These are phyloP conservation scores for Leptopterna dolabrata DNA, from an alignment of 2,888 invertebrate genomes.

Conservation along the genomic window DNA sequence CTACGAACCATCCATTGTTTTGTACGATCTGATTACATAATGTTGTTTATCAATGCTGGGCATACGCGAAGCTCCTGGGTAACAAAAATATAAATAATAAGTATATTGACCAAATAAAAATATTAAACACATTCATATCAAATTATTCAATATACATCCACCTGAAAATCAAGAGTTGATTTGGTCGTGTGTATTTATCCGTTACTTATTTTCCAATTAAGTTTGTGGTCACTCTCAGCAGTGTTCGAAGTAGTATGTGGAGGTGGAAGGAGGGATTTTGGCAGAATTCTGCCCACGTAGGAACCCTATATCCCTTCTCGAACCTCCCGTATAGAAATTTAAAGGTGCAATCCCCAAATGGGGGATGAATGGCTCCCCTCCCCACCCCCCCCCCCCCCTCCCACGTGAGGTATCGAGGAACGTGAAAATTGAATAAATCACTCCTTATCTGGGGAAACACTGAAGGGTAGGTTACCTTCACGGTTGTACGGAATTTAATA, in stretches of 20 bases:
- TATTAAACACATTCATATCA: too few species aligned
- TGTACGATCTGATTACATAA: too few species aligned
- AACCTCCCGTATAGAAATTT: neutral
- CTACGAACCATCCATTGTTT: too few species aligned
- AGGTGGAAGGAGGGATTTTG: neutral
- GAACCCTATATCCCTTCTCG: neutral
- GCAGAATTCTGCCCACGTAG: neutral
- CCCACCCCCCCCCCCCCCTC: neutral
- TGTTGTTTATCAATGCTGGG: too few species aligned
- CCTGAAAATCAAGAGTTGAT: neutral
- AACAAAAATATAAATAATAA: too few species aligned
- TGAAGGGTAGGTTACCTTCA: conserved; percentile 11
- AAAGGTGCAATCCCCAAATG: conserved; percentile 7
- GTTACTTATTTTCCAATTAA: neutral
- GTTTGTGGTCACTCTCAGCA: neutral
- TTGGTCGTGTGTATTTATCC: neutral
- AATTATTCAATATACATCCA: too few species aligned
- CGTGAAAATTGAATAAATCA: conserved; percentile 7
- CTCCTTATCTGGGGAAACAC: conserved; percentile 1
- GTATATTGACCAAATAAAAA: too few species aligned
- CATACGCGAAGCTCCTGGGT: too few species aligned
- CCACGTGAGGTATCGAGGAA: neutral
- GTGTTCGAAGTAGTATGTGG: neutral
- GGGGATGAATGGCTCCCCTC: neutral
- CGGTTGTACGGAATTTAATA: neutral